Conservation (phyloP, 1,140 invertebrate genomes). For the Drosophila carrolli region DNA sequence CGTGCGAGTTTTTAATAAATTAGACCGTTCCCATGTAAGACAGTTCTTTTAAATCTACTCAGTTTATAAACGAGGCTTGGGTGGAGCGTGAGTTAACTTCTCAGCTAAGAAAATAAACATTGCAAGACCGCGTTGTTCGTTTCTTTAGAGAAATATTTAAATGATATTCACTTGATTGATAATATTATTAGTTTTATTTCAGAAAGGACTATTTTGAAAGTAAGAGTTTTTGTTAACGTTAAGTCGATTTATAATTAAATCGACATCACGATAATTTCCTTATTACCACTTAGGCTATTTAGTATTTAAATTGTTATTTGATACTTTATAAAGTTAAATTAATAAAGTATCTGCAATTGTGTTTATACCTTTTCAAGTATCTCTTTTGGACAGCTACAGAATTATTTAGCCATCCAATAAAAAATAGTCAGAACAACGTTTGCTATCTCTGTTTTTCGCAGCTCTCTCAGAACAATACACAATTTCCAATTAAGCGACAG, state of each 20-base stretch:
- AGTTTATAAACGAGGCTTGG: conserved; percentile 47
- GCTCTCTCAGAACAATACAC: conserved; percentile 61
- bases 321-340: background rate
- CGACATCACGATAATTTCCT: too few relatives aligned
- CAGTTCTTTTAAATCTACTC: background rate
- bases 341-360: background rate
- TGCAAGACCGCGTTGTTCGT: too few relatives aligned
- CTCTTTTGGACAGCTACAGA: conserved; percentile 2
- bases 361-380: background rate
- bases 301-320: background rate
- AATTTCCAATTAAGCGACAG: conserved; percentile 80
- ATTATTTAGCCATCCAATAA: conserved; percentile 1
- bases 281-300: too few relatives aligned
- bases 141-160: too few relatives aligned
- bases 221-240: too few relatives aligned
- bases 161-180: too few relatives aligned
- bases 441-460: conserved; percentile 29
- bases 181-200: too few relatives aligned
- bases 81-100: background rate
- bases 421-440: background rate
- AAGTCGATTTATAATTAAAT: too few relatives aligned
- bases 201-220: too few relatives aligned
- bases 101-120: too few relatives aligned
- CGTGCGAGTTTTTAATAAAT: conserved; percentile 64
- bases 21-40: conserved; percentile 29